Evolutionary conservation across 2,113 vertebrate species (phyloP), one percentile per base, ranked within the genome.

Genomic region (Anser cygnoides): DNA sequence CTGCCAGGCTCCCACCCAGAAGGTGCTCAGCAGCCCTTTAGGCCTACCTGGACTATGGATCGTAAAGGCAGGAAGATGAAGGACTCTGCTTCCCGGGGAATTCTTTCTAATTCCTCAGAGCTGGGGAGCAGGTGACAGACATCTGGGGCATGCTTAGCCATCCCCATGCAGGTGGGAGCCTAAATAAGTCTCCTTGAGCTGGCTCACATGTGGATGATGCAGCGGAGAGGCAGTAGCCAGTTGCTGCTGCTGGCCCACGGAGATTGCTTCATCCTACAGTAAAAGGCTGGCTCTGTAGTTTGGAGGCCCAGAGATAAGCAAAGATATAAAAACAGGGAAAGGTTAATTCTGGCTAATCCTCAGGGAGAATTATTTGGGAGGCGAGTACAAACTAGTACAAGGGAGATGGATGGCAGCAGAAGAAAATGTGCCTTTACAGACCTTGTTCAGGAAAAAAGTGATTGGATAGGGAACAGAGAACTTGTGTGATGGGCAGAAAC

Each of bases 271-370:
- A 57, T 11, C 17, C 65, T 57, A 22, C 31, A 28, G 70, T 0
- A 76, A 25, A 73, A 28, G 65, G 21, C 23, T 46, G 41, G 14
- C 50, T 74, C 55, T 86, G 81, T 28, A 62, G 33, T 78, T 76
- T 59, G 3, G 6, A 90, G 61, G 37, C 29, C 39, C 79, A 90
- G 39, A 83, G 63, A 89, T 54, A 94, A 93, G 83, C 33, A 65
- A 59, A 94, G 57, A 65, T 68, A 90, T 39, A 67, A 89, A 84
- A 86, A 50, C 21, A 93, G 39, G 44, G 33, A 80, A 93, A 82
- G 58, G 85, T 88, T 93, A 93, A 92, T 88, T 79, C 79, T 70
- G 61, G 57, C 43, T 93, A 90, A 84, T 81, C 80, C 49, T 88
- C 77, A 66, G 39, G 52, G 13, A 63, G 35, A 84, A 89, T 93